Conservation (phyloP, 2,888 invertebrate species). For the Trachelus stipa region DNA sequence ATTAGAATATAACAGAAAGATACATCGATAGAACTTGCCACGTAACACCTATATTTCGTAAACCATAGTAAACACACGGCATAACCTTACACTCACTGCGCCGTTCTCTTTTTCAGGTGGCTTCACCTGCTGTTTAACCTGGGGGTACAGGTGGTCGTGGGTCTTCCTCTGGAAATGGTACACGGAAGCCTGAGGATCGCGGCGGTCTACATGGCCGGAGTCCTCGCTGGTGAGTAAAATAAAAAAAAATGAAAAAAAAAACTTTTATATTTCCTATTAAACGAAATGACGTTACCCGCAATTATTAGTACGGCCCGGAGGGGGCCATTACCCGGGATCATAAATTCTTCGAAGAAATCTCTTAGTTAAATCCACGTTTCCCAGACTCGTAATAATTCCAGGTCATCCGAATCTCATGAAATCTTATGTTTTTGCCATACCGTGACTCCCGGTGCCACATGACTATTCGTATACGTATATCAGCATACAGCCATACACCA, state of each 20-base stretch:
- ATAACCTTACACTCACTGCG: conserved; percentile 26
- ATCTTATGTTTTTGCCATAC: neutral
- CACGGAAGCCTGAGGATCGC: conserved; percentile 92
- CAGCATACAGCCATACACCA: neutral
- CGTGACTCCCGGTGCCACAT: neutral
- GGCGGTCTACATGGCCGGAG: conserved; percentile 91
- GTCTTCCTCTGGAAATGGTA: conserved; percentile 95
- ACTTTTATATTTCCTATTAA: neutral
- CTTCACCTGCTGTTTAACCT: conserved; percentile 95
- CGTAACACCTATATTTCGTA: neutral
- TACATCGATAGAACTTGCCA: neutral
- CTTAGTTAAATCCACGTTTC: neutral
- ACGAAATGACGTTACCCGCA: neutral
- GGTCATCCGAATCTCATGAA: neutral
- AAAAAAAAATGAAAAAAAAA: neutral
- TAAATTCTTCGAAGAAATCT: neutral
- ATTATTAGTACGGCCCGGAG: neutral
- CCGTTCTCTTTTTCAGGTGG: conserved; percentile 74
- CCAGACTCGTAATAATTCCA: neutral
- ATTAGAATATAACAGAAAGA: neutral
- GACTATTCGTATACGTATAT: neutral
- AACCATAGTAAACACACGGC: conserved; percentile 3
- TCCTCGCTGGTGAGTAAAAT: conserved; percentile 81
- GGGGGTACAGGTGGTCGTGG: conserved; percentile 92
- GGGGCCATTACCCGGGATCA: neutral